Evolutionary conservation across 2,113 vertebrate species (phyloP).

Genomic region (Strigops habroptila): DNA sequence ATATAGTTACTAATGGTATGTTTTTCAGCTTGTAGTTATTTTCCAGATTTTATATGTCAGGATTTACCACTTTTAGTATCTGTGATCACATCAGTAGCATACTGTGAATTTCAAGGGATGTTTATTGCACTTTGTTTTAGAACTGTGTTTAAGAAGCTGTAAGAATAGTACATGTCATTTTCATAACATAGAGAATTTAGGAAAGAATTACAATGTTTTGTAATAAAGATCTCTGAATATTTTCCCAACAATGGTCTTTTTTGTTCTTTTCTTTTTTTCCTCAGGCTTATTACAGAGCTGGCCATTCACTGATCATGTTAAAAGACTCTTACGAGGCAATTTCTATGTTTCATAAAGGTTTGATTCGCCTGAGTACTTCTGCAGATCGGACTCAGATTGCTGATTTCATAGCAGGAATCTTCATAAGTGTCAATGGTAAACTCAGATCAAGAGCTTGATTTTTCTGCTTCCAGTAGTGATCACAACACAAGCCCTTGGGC

Average conservation of each 20-base stretch:
- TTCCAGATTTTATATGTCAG: background rate
- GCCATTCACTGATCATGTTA: slow-evolving; percentile 65
- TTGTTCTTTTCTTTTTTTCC: background rate
- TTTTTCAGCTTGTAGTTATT: background rate
- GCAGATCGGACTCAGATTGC: slow-evolving; percentile 52
- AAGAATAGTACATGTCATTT: background rate
- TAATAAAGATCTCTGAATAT: background rate
- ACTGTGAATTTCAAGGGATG: background rate
- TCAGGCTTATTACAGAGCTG: slow-evolving; percentile 78
- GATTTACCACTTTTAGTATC: background rate
- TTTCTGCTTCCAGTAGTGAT: background rate
- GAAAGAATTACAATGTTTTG: background rate
- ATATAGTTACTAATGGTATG: background rate
- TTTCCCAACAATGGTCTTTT: background rate
- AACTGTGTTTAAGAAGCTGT: background rate
- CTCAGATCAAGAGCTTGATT: background rate
- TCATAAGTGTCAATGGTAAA: slow-evolving; percentile 72
- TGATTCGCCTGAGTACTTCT: slow-evolving; percentile 40
- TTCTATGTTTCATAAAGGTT: slow-evolving; percentile 66
- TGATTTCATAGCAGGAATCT: slow-evolving; percentile 75
- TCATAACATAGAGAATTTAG: background rate
- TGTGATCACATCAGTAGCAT: background rate
- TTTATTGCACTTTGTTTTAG: background rate
- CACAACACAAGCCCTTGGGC: background rate
- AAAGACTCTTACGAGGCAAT: slow-evolving; percentile 20